Conservation (phyloP, 2,797 vertebrate species). For the Rhinoraja longicauda region DNA sequence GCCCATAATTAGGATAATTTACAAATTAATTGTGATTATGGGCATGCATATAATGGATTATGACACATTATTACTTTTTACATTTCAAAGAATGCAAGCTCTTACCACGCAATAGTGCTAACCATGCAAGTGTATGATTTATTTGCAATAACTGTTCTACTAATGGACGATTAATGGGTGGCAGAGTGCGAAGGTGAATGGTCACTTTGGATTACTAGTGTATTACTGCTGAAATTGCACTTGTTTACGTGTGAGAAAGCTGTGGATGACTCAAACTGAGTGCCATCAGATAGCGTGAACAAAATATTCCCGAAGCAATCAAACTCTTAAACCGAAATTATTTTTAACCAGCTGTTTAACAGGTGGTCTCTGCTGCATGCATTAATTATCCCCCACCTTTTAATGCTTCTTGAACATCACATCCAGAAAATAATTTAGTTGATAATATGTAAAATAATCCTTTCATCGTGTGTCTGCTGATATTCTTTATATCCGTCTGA, state of each 20-base stretch:
- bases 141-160: background rate
- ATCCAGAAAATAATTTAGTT: background rate
- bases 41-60: background rate
- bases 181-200: background rate
- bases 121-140: conserved; percentile 20
- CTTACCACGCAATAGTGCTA: conserved; percentile 12
- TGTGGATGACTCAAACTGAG: background rate
- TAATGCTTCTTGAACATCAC: background rate
- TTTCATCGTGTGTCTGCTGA: background rate
- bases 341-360: background rate
- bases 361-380: background rate
- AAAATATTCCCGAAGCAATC: conserved; percentile 10
- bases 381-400: background rate
- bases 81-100: background rate
- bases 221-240: background rate
- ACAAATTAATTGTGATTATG: conserved; percentile 19
- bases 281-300: background rate
- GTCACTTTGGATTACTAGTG: background rate
- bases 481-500: too few species aligned
- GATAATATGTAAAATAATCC: background rate
- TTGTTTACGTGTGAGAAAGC: background rate
- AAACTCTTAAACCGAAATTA: background rate
- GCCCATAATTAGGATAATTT: background rate
- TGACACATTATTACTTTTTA: background rate
- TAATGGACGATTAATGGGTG: conserved; percentile 27